A percentile compares a stretch with the other conserved stretches of the same genome.
Conservation (phyloP, 2,113 vertebrate species). For the Ameiurus melas region DNA sequence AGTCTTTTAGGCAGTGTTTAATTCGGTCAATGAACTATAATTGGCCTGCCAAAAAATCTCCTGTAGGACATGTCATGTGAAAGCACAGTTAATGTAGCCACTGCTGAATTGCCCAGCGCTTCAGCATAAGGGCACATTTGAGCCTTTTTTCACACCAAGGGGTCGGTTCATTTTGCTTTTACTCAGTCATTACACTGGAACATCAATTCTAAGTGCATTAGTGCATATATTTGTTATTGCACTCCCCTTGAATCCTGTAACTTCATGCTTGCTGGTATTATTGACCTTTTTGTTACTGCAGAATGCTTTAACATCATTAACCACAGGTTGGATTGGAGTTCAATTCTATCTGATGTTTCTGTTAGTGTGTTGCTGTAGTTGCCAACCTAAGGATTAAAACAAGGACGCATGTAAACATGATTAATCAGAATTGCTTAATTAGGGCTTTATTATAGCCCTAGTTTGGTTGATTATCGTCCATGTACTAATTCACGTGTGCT, state of each 20-base stretch:
- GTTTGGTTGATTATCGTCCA: neutral
- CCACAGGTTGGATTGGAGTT: neutral
- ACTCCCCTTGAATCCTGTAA: neutral
- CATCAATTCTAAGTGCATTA: neutral
- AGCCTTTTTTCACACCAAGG: neutral
- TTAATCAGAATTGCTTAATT: slow-evolving; percentile 1
- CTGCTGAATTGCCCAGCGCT: neutral
- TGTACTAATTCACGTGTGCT: neutral
- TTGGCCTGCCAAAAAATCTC: slow-evolving; percentile 27
- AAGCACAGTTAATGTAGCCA: slow-evolving; percentile 23
- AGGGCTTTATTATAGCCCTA: neutral
- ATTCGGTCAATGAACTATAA: slow-evolving; percentile 38
- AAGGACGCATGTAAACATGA: neutral
- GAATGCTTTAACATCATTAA: neutral
- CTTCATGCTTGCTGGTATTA: neutral
- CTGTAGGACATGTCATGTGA: slow-evolving; percentile 20
- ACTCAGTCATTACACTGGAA: neutral
- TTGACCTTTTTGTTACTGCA: neutral
- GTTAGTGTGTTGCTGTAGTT: neutral
- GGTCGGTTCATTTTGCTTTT: neutral
- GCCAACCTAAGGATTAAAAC: neutral
- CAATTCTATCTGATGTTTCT: neutral
- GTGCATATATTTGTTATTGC: neutral
- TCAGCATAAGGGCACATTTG: neutral
- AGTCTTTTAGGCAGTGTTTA: slow-evolving; percentile 21